Evolutionary conservation across 1,140 invertebrate species (phyloP).

Genomic region (Melitaea cinxia): DNA sequence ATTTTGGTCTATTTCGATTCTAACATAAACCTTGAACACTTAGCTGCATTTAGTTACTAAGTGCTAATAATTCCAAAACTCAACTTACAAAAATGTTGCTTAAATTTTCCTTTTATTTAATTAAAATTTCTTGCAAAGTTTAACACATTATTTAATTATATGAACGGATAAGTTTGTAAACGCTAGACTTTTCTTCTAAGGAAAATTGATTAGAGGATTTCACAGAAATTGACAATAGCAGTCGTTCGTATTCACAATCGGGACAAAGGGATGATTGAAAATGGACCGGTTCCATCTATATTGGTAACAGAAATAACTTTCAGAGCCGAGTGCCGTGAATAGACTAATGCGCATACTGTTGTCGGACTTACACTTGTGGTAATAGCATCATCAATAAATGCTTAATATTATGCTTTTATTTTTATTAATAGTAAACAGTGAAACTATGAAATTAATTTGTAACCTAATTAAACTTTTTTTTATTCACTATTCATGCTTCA

Average conservation of each 20-base stretch:
- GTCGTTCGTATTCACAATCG: conserved; percentile 25
- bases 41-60: no score
- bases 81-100: no score
- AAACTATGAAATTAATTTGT: no score
- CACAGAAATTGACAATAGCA: conserved; percentile 25
- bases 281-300: conserved; percentile 18
- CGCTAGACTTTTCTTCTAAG: neutral
- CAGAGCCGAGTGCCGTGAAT: conserved; percentile 10
- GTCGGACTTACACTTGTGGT: neutral
- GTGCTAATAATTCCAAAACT: no score
- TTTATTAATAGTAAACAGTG: no score
- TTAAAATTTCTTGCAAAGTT: conserved; percentile 19
- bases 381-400: neutral
- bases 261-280: conserved; percentile 28
- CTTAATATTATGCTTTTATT: no score
- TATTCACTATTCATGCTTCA: no score
- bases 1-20: no score
- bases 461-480: no score
- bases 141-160: conserved; percentile 9
- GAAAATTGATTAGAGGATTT: conserved; percentile 23
- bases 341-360: conserved; percentile 3
- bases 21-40: no score
- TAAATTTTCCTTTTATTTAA: no score
- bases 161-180: neutral
- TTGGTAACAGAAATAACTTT: conserved; percentile 21